These are phyloP conservation scores for Tipula lateralis DNA, from an alignment of 2,888 invertebrate genomes.

Conservation along the genomic window DNA sequence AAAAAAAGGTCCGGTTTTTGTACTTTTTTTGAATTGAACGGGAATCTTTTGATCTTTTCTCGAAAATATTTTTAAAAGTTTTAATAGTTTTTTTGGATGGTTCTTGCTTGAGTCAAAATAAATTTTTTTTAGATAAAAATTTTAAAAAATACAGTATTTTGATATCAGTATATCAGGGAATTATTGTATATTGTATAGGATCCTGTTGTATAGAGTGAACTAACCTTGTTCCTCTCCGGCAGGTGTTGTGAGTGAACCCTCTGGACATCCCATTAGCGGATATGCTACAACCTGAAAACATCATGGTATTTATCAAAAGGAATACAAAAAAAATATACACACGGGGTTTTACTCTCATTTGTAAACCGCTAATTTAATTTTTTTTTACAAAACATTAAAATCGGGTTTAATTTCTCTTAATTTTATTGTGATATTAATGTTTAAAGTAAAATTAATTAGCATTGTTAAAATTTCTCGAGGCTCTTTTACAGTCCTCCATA, in stretches of 20 bases:
- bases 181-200: slow-evolving; percentile 39
- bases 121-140: slow-evolving; percentile 12
- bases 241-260: slow-evolving; percentile 45
- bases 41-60: neutral
- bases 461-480: slow-evolving; percentile 28
- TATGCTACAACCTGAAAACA: slow-evolving; percentile 31
- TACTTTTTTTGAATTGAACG: slow-evolving; percentile 19
- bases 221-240: slow-evolving; percentile 53
- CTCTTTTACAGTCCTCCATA: slow-evolving; percentile 28
- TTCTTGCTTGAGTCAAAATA: slow-evolving; percentile 26
- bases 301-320: slow-evolving; percentile 41
- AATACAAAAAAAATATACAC: slow-evolving; percentile 33
- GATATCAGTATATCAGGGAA: slow-evolving; percentile 31
- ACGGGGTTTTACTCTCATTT: slow-evolving; percentile 31
- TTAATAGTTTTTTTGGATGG: slow-evolving; percentile 3
- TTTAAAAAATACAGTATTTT: slow-evolving; percentile 30
- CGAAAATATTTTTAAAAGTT: slow-evolving; percentile 12
- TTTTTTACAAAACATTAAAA: slow-evolving; percentile 27
- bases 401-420: slow-evolving; percentile 26
- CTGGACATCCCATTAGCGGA: slow-evolving; percentile 34
- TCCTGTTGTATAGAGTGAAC: slow-evolving; percentile 52
- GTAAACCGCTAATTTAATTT: slow-evolving; percentile 30
- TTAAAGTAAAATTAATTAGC: slow-evolving; percentile 28
- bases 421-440: slow-evolving; percentile 26
- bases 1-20: slow-evolving; percentile 20